Percentiles rank a stretch among this genome's conserved stretches.
Conservation (phyloP, 2,113 vertebrate species). For the Pristiophorus japonicus region DNA sequence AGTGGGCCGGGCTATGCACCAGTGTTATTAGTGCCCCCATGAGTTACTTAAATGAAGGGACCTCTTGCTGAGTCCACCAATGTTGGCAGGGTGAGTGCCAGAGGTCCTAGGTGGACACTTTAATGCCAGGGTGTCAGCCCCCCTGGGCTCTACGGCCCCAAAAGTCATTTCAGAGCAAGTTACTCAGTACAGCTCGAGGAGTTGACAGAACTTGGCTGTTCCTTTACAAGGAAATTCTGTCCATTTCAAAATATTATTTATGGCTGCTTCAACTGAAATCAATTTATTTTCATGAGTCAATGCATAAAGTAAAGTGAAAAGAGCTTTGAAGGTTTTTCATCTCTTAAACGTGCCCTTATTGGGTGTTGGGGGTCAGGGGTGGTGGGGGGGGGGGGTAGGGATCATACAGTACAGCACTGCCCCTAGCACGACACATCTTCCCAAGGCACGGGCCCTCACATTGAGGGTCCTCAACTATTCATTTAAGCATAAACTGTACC, state of each 20-base stretch:
- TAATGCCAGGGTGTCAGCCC: neutral
- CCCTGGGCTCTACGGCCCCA: neutral
- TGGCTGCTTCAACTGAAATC: neutral
- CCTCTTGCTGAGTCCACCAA: neutral
- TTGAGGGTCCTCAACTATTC: neutral
- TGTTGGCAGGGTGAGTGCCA: neutral
- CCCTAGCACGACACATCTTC: neutral
- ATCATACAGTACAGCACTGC: neutral
- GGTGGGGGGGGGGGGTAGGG: neutral
- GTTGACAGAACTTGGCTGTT: neutral
- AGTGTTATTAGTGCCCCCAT: no score
- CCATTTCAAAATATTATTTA: constrained; percentile 27
- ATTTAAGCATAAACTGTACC: neutral
- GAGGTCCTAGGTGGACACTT: neutral
- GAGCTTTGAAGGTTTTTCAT: neutral
- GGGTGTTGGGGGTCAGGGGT: neutral
- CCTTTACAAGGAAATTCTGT: neutral
- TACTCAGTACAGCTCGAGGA: neutral
- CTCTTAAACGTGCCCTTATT: neutral
- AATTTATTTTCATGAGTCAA: constrained; percentile 14
- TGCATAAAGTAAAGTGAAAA: neutral
- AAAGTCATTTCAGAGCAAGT: neutral
- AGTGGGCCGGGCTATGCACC: neutral
- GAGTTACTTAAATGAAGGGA: neutral
- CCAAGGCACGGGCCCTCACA: neutral